Evolutionary conservation across 1,140 invertebrate species (phyloP).

Genomic region (Lordiphosa clarofinis): DNA sequence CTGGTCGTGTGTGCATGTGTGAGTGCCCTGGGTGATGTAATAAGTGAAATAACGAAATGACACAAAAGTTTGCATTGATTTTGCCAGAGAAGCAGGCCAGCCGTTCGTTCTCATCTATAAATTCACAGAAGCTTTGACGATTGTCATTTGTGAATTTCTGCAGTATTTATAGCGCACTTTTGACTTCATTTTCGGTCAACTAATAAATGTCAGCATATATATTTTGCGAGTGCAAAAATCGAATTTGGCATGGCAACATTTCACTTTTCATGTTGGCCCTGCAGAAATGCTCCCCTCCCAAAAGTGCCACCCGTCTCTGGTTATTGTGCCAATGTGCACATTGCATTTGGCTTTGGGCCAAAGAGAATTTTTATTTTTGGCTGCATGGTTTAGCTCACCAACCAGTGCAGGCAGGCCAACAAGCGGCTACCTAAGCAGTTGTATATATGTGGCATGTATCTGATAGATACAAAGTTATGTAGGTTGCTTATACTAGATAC

Average conservation of each 20-base stretch:
- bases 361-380: slow-evolving; percentile 70
- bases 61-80: slow-evolving; percentile 68
- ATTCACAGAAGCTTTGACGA: slow-evolving; percentile 14
- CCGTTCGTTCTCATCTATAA: slow-evolving; percentile 21
- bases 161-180: slow-evolving; percentile 54
- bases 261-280: slow-evolving; percentile 44
- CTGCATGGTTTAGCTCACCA: slow-evolving; percentile 66
- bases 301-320: slow-evolving; percentile 2
- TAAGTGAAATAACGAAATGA: slow-evolving; percentile 61
- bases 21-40: slow-evolving; percentile 54
- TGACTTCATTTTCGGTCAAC: slow-evolving; percentile 47
- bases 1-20: slow-evolving; percentile 11
- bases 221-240: not conserved
- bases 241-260: slow-evolving; percentile 42
- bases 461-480: slow-evolving; percentile 43
- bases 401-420: slow-evolving; percentile 35
- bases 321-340: slow-evolving; percentile 25
- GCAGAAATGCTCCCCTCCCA: not conserved
- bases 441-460: slow-evolving; percentile 19
- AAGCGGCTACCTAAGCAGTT: slow-evolving; percentile 13
- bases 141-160: slow-evolving; percentile 28
- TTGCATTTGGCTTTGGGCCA: slow-evolving; percentile 60
- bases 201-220: slow-evolving; percentile 58
- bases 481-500: slow-evolving; percentile 45
- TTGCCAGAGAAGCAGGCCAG: slow-evolving; percentile 17